Evolutionary conservation across 2,113 vertebrate species (phyloP).

Genomic region (Oxyura jamaicensis): DNA sequence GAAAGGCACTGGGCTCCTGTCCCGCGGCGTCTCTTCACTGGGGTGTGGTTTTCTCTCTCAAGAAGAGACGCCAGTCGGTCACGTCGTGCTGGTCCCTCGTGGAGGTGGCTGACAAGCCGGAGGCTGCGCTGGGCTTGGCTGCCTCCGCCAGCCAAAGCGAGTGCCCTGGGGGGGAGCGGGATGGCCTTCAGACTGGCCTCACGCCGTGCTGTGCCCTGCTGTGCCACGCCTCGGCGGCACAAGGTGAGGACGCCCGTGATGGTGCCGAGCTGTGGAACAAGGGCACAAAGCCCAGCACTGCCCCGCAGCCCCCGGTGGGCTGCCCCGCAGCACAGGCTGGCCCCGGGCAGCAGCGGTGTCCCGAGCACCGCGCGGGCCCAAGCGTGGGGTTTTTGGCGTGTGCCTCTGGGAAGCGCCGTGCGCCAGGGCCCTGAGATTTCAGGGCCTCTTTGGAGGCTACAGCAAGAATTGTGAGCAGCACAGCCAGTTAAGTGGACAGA

Average conservation of each 20-base stretch:
- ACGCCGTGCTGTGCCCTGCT: fast-evolving
- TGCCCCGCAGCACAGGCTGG: background rate
- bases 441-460: background rate
- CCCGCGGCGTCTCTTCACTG: background rate
- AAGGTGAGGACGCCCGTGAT: fast-evolving
- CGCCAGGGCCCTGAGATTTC: fast-evolving
- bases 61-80: background rate
- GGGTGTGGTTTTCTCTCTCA: fast-evolving
- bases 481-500: background rate
- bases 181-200: fast-evolving
- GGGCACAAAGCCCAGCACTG: background rate
- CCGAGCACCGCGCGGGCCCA: fast-evolving
- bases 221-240: background rate
- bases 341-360: background rate
- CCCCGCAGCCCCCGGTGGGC: background rate
- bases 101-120: background rate
- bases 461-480: background rate
- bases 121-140: fast-evolving
- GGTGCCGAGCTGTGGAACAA: fast-evolving
- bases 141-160: fast-evolving
- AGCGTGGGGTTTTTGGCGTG: background rate
- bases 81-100: background rate
- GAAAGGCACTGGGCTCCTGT: background rate
- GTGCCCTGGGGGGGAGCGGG: background rate
- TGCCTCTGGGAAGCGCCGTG: background rate